Evolutionary conservation across 92 coral and sea anemone genomes (phyloP), one percentile per base, ranked within the genome.

Genomic region (Chrysogorgia sp.): DNA sequence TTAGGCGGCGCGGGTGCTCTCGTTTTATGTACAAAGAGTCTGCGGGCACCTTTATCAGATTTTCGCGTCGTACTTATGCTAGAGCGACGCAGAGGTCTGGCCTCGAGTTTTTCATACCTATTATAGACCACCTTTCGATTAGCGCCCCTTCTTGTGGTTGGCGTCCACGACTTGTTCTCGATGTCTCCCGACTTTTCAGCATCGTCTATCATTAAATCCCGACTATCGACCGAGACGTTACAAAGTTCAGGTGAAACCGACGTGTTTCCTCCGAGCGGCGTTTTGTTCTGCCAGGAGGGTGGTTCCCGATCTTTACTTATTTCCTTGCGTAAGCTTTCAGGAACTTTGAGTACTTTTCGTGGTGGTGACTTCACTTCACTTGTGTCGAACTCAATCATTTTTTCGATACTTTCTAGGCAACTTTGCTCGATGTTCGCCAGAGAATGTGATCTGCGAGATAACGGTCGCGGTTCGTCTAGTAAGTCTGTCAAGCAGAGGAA

Each of bases 61-160:
- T 87, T 91, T 22, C 98, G 80, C 1, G 87, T 90, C 15, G 98
- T 85, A 10, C 96, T 84, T 33, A 94, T 91, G 64, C 98, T 94
- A 20, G 98, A 94, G 40, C 98, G 80, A 47, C 96, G 66, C 5
- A 85, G 53, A 3, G 92, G 90, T 19, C 90, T 88, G 52, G 93
- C 93, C 63, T 89, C 90, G 2, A 82, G 72, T 28, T 83, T 72
- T 1, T 43, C 31, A 72, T 72, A 72, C 26, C 25, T 72, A 32
- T 72, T 34, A 47, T 63, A 17, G 23, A 68, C 34, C 0, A 61
- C 61, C 12, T 71, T 48, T 7, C 77, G 77, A 56, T 3, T 7
- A 1, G 48, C 63, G 35, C 65, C 35, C 0, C 48, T 58, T 13
- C 60, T 34, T n/a, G 60, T 47, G 24, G 48, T 10, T 14, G 79